These are phyloP conservation scores for Archocentrus centrarchus DNA, from an alignment of 2,113 vertebrate species.

Conservation along the genomic window DNA sequence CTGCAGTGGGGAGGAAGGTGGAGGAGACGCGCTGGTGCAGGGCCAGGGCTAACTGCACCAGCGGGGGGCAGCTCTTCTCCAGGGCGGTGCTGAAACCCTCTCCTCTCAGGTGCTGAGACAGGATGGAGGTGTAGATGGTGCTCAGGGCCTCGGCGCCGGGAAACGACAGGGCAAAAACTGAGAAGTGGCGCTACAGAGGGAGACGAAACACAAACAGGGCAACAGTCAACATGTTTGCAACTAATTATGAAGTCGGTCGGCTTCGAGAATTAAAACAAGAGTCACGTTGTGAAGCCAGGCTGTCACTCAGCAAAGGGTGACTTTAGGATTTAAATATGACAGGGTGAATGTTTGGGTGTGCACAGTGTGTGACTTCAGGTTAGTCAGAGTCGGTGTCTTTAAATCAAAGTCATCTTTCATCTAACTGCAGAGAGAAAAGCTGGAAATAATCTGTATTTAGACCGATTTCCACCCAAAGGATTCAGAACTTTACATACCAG, in stretches of 20 bases:
- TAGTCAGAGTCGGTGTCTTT: neutral
- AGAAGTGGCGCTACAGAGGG: conserved; percentile 90
- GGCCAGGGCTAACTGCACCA: conserved; percentile 86
- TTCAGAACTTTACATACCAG: neutral
- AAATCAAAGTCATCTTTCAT: neutral
- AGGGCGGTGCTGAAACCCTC: conserved; percentile 81
- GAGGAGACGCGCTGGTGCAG: conserved; percentile 87
- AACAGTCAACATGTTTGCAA: neutral
- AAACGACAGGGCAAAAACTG: conserved; percentile 88
- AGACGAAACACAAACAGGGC: neutral
- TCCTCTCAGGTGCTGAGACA: conserved; percentile 84
- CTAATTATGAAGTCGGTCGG: neutral
- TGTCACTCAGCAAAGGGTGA: neutral
- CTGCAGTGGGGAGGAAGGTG: conserved; percentile 90
- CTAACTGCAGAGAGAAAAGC: neutral
- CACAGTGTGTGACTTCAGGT: neutral
- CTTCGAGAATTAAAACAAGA: neutral
- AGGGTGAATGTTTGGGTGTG: neutral
- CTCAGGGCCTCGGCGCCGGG: conserved; percentile 87
- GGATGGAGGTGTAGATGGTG: conserved; percentile 92
- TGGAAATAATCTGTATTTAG: neutral
- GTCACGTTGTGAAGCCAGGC: conserved; percentile 7
- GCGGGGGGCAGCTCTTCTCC: conserved; percentile 81
- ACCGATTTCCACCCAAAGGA: neutral
- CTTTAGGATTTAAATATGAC: neutral